phyloP scores from a whole-genome alignment of 2,113 vertebrate genomes.

The Tragelaphus scriptus region DNA sequence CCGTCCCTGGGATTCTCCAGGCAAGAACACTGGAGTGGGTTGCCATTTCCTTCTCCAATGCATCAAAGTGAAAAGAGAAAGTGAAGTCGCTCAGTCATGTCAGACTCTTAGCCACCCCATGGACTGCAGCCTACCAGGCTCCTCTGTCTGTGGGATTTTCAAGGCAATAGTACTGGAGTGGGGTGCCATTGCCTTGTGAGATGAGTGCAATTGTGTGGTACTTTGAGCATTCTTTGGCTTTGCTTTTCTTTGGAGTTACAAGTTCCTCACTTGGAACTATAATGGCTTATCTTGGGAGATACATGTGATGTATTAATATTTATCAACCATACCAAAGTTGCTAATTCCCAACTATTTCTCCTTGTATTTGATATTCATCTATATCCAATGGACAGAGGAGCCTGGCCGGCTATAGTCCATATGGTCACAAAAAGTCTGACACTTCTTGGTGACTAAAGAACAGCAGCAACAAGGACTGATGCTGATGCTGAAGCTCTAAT shows the following conservation, averaged over 20 bases:
- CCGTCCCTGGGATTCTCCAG: no score
- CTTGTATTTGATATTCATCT: not conserved
- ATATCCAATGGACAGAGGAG: not conserved
- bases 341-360: not conserved
- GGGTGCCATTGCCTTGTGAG: not conserved
- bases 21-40: no score
- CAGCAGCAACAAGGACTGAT: not conserved
- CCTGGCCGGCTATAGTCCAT: not conserved
- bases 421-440: not conserved
- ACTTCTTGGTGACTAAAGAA: not conserved
- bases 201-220: not conserved
- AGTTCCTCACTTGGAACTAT: not conserved
- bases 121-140: no score
- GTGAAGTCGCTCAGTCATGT: no score
- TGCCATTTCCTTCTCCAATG: no score
- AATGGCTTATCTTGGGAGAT: not conserved
- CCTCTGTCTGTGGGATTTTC: no score
- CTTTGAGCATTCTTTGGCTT: not conserved
- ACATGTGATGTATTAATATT: not conserved
- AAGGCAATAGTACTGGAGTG: no score
- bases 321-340: not conserved
- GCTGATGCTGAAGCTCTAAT: not conserved
- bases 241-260: not conserved
- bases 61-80: no score
- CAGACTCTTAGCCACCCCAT: no score